Conservation (phyloP, 2,113 vertebrate species). For the Scalopus aquaticus region DNA sequence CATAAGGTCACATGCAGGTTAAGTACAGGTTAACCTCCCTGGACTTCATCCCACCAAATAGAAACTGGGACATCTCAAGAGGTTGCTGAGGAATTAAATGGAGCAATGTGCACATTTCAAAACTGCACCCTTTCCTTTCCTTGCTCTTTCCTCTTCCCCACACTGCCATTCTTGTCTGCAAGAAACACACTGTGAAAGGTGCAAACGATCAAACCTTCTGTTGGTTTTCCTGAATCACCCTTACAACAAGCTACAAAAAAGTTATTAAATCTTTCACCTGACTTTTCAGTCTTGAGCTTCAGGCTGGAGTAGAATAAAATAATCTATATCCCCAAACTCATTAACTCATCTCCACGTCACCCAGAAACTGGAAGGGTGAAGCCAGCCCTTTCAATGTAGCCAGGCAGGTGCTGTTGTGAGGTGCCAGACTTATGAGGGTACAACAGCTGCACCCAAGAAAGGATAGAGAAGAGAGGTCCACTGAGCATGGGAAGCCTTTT, state of each 20-base stretch:
- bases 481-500: not conserved
- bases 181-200: not conserved
- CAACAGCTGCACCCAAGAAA: not conserved
- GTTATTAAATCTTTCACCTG: not conserved
- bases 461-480: too few species aligned
- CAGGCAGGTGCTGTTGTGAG: not conserved
- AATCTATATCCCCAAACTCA: not conserved
- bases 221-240: not conserved
- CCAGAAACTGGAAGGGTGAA: not conserved
- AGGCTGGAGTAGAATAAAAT: too few species aligned
- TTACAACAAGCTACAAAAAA: not conserved
- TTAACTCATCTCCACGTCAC: not conserved
- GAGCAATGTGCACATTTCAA: not conserved
- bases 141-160: not conserved
- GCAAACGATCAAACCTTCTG: not conserved
- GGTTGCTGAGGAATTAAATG: not conserved
- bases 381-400: not conserved
- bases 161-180: not conserved
- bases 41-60: not conserved
- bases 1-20: not conserved
- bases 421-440: not conserved
- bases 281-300: not conserved
- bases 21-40: too few species aligned
- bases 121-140: not conserved
- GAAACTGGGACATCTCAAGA: not conserved